Conservation (phyloP, 2,113 vertebrate genomes). For the Polypterus senegalus region DNA sequence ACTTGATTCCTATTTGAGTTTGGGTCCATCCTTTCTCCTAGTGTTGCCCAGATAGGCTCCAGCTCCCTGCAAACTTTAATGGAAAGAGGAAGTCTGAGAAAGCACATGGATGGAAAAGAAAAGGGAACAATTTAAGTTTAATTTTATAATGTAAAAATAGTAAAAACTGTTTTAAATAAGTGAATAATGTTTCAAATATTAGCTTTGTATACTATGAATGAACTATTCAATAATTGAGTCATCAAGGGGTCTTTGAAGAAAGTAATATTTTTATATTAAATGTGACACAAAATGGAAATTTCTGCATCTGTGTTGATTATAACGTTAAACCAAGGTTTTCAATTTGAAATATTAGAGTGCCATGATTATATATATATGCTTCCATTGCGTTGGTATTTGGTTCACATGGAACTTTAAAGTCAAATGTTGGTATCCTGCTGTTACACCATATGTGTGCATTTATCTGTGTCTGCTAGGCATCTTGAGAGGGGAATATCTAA, state of each 20-base stretch:
- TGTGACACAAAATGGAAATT: background rate
- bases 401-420: constrained; percentile 3
- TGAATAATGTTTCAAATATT: no score
- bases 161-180: background rate
- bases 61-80: no score
- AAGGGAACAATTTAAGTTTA: background rate
- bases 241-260: background rate
- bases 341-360: background rate
- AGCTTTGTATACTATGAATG: no score
- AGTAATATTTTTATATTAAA: background rate
- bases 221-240: no score
- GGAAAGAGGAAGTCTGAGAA: no score
- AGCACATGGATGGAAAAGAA: no score
- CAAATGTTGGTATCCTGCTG: constrained; percentile 4
- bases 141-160: background rate
- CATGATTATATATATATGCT: background rate
- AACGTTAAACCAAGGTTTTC: background rate
- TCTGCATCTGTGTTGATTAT: background rate
- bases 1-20: no score
- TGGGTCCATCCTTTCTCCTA: no score
- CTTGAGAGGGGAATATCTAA: background rate
- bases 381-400: background rate
- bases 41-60: no score
- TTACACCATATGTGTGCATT: constrained; percentile 3
- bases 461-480: constrained; percentile 5